phyloP scores from a whole-genome alignment of 2,797 vertebrate genomes.

The Channallabes apus region DNA sequence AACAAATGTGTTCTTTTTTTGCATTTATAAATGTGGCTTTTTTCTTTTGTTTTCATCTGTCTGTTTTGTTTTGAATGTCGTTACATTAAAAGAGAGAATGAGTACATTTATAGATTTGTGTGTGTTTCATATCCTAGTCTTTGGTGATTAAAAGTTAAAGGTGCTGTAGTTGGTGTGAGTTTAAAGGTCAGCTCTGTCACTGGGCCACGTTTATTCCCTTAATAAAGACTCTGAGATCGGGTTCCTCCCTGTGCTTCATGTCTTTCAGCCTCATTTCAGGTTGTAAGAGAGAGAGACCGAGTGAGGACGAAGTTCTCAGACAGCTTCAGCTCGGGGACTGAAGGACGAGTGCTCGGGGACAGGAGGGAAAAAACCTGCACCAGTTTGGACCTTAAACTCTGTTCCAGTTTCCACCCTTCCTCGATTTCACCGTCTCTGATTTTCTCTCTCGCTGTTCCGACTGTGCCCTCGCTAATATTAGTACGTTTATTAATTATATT shows the following conservation, averaged over 20 bases:
- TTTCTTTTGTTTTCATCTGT: background rate
- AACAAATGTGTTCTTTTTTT: background rate
- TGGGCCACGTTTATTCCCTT: background rate
- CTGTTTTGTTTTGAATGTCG: too few species aligned
- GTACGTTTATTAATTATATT: conserved; percentile 79
- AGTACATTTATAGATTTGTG: background rate
- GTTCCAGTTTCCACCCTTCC: background rate
- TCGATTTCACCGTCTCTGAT: conserved; percentile 1
- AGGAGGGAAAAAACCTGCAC: background rate
- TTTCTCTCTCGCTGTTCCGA: conserved; percentile 40
- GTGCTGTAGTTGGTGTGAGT: background rate
- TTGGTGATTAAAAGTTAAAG: background rate
- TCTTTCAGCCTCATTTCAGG: background rate
- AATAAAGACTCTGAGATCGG: background rate
- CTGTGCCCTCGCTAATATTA: conserved; percentile 74
- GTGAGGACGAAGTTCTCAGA: background rate
- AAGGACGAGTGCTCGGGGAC: background rate
- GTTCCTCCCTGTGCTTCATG: background rate
- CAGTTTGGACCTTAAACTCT: conserved; percentile 31
- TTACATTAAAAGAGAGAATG: background rate
- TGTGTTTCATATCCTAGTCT: background rate
- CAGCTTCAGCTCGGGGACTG: background rate
- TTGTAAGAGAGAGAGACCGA: background rate
- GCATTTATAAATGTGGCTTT: background rate
- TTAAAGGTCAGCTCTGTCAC: conserved; percentile 1